Percentiles rank a stretch among this genome's conserved stretches.
Conservation (phyloP, 2,797 vertebrate species). For the Chaenodraco wilsoni region DNA sequence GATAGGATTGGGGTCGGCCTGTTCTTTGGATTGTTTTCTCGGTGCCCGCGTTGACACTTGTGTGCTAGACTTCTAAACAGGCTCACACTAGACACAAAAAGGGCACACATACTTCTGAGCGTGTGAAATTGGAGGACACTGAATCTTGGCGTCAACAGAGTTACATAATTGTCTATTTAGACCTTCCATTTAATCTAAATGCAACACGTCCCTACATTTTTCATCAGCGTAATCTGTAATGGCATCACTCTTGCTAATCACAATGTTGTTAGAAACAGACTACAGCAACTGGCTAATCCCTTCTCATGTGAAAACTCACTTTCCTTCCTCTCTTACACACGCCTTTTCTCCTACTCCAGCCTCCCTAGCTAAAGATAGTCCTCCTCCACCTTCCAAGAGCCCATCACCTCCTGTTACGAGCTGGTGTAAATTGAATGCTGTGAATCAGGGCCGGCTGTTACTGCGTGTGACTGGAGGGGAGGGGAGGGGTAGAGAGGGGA, state of each 20-base stretch:
- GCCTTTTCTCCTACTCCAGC: not conserved
- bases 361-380: constrained; percentile 29
- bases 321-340: constrained; percentile 1
- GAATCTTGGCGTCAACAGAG: constrained; percentile 47
- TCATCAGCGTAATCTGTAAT: constrained; percentile 66
- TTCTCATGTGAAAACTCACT: constrained; percentile 45
- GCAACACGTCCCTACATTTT: constrained; percentile 36
- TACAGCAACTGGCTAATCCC: constrained; percentile 45
- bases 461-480: constrained; percentile 68
- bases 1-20: constrained; percentile 76
- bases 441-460: constrained; percentile 78
- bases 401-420: constrained; percentile 78
- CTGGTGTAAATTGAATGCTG: constrained; percentile 80
- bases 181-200: constrained; percentile 45
- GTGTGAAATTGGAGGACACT: constrained; percentile 24
- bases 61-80: constrained; percentile 46
- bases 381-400: constrained; percentile 62
- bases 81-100: constrained; percentile 27
- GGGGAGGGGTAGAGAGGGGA: constrained; percentile 40
- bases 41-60: constrained; percentile 44
- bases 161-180: constrained; percentile 64
- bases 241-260: constrained; percentile 60
- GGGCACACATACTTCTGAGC: constrained; percentile 1
- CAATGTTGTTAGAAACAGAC: constrained; percentile 28
- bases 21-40: constrained; percentile 74